Percentiles rank a stretch among this genome's conserved stretches.
Conservation (phyloP, 2,797 vertebrate genomes). For the Falco novaeseelandiae region DNA sequence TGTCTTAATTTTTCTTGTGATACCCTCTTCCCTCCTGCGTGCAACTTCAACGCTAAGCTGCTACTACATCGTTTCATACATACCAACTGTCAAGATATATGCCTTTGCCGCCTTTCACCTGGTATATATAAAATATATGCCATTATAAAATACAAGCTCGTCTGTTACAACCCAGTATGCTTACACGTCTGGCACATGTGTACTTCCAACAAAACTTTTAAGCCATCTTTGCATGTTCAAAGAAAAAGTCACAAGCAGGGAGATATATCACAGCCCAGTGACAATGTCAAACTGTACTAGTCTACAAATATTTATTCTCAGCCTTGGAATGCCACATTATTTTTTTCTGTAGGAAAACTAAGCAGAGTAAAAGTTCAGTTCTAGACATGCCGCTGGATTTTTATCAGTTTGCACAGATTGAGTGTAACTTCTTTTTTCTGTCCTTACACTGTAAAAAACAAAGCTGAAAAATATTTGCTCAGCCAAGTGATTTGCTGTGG, state of each 20-base stretch:
- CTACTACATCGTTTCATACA: fast-evolving
- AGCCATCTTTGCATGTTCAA: background rate
- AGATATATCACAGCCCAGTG: background rate
- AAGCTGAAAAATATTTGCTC: background rate
- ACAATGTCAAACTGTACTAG: background rate
- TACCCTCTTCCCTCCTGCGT: background rate
- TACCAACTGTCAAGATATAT: fast-evolving
- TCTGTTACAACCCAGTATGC: background rate
- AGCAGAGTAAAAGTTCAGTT: background rate
- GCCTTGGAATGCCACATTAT: background rate
- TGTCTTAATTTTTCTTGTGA: background rate
- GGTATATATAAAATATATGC: no score
- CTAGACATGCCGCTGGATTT: background rate
- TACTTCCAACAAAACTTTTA: background rate
- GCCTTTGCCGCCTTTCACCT: background rate
- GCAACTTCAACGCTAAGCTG: background rate
- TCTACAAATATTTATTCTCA: background rate
- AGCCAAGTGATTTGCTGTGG: background rate
- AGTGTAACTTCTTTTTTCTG: background rate
- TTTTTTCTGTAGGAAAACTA: background rate
- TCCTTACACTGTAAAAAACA: background rate
- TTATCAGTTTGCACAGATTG: background rate
- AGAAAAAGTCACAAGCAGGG: background rate
- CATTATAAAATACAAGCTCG: background rate
- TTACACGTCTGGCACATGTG: background rate